Percentiles rank a stretch among this genome's conserved stretches.
Evolutionary conservation across 2,113 vertebrate genomes (phyloP).

Genomic region (Eidolon helvum): DNA sequence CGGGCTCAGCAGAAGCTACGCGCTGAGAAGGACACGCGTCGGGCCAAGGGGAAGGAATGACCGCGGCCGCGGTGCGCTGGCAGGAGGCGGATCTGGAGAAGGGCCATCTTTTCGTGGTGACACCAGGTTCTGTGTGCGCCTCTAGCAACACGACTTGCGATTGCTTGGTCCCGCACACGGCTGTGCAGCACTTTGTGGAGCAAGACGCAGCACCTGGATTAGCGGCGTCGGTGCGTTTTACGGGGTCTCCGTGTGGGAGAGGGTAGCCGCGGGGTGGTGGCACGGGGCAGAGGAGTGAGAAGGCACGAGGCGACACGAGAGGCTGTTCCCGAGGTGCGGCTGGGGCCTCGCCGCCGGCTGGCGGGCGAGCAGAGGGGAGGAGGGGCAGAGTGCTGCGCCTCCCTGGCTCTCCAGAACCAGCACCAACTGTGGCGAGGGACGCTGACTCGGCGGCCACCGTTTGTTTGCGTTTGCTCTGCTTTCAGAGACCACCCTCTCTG

Average conservation of each 20-base stretch:
- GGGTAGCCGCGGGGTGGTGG: constrained; percentile 37
- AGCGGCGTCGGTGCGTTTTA: neutral
- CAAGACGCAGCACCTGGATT: neutral
- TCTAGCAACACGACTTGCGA: neutral
- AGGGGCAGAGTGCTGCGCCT: too few relatives aligned
- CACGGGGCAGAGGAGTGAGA: constrained; percentile 3
- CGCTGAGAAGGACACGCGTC: neutral
- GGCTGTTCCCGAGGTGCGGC: constrained; percentile 44
- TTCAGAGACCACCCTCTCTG: constrained; percentile 43
- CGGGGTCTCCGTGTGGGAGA: constrained; percentile 27
- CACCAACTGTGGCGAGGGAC: constrained; percentile 16
- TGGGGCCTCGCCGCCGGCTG: constrained; percentile 64
- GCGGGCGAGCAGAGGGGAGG: neutral
- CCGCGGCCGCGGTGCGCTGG: neutral
- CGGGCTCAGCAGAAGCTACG: neutral
- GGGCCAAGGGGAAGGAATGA: neutral
- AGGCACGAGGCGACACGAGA: neutral
- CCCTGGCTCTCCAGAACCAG: too few relatives aligned
- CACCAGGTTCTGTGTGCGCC: neutral
- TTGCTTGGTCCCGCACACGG: neutral
- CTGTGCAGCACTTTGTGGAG: neutral
- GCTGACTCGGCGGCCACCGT: constrained; percentile 56
- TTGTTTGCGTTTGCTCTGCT: constrained; percentile 55
- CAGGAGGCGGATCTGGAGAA: neutral
- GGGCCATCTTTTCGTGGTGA: neutral